Percentiles rank a stretch among this genome's conserved stretches.
Evolutionary conservation across 2,113 vertebrate species (phyloP).

Genomic region (Sinocyclocheilus maitianheensis): DNA sequence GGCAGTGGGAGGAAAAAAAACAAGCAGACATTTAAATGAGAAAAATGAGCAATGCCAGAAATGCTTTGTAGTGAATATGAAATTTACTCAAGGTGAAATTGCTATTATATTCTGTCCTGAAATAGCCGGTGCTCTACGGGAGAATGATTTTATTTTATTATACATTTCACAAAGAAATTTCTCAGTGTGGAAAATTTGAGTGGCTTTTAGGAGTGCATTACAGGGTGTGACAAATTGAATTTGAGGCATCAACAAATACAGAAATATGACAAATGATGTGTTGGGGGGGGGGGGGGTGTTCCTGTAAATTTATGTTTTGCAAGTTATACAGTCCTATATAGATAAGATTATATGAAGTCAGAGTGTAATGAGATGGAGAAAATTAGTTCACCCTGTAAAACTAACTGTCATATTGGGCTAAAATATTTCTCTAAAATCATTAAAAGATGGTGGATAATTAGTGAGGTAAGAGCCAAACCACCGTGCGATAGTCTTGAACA

Average conservation of each 20-base stretch:
- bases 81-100: not conserved
- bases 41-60: constrained; percentile 11
- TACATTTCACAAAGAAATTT: not conserved
- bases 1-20: not conserved
- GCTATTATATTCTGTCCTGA: not conserved
- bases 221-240: not conserved
- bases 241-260: not conserved
- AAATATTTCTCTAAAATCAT: constrained; percentile 22
- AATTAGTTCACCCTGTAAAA: not conserved
- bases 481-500: not conserved
- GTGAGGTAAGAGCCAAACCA: constrained; percentile 24
- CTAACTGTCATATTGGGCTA: not conserved
- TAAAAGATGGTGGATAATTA: constrained; percentile 11
- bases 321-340: not conserved
- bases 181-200: not conserved
- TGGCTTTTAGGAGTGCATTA: not conserved
- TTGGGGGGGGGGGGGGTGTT: not conserved
- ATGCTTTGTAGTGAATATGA: constrained; percentile 7
- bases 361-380: constrained; percentile 21
- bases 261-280: not conserved
- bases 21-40: not conserved
- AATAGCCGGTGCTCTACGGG: not conserved
- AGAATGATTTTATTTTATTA: constrained; percentile 1
- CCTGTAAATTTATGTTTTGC: not conserved
- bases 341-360: constrained; percentile 3